Base-by-base conservation (phyloP, 2,113 vertebrate genomes). In the Piaya cayana region DNA sequence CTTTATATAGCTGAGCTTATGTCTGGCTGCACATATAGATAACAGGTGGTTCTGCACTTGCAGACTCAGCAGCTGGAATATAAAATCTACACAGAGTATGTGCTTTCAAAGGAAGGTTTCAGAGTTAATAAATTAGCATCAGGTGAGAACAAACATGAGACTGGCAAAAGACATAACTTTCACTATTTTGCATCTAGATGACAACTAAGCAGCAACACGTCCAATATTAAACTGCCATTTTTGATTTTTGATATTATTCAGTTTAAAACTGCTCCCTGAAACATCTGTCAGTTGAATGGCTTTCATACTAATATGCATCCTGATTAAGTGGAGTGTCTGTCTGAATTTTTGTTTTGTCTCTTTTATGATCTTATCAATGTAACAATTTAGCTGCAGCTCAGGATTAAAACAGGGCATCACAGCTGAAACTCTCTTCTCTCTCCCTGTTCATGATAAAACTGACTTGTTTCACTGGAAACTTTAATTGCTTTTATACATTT, bases 41-140 rank as follows among this genome's bases (percentile, higher is more conserved):
- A 86, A 42, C 9, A 93, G 11, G 3, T 59, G 32, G 1, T 34
- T 92, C 91, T 78, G 29, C 47, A 37, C 32, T 34, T 92, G 32
- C 18, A 88, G 42, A 15, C 19, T 80, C 68, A 53, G n/a, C 32
- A 69, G 6, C 34, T 49, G 34, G 50, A 90, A 67, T 36, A 34
- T 21, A 49, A 86, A 59, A 2, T 6, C 34, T 49, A 30, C 13
- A 8, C 1, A 3, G 1, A 37, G 6, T 10, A 15, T 30, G 5
- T 23, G 5, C 8, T 69, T 81, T 42, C 59, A 80, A 50, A 62
- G 11, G 45, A 79, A 64, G 7, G 6, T 20, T 80, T 94, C 39
- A 47, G 37, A 63, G 19, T 19, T 62, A 50, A 32, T 36, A 58
- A 56, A 32, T 37, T 26, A 72, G 6, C 25, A 77, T 21, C 16